Conservation (phyloP, 2,797 vertebrate species). For the Nyctalus aviator region DNA sequence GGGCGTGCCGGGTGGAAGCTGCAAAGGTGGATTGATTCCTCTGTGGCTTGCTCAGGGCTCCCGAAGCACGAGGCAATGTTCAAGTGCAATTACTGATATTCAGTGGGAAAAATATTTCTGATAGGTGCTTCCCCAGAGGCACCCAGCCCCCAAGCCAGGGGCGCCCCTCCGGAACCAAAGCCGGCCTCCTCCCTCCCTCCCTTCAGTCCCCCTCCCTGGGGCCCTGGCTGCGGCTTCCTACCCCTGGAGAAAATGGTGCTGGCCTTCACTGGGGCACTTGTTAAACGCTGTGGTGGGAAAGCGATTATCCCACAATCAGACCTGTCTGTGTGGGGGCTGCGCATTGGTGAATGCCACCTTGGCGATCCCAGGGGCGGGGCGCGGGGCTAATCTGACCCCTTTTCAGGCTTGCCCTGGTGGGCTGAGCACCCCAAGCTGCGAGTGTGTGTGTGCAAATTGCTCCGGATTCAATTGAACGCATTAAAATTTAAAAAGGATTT, state of each 20-base stretch:
- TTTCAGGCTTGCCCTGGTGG: slow-evolving; percentile 90
- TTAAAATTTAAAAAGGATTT: slow-evolving; percentile 88
- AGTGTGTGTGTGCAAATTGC: slow-evolving; percentile 86
- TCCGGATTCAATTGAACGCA: slow-evolving; percentile 87
- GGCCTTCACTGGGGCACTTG: slow-evolving; percentile 91
- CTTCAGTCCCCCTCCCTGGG: neutral
- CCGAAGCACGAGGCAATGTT: slow-evolving; percentile 85
- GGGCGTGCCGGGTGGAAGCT: slow-evolving; percentile 88
- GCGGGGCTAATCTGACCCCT: slow-evolving; percentile 91
- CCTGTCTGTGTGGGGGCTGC: slow-evolving; percentile 88
- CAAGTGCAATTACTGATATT: slow-evolving; percentile 90
- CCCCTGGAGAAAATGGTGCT: slow-evolving; percentile 89
- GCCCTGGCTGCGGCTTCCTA: slow-evolving; percentile 42
- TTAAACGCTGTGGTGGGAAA: slow-evolving; percentile 91
- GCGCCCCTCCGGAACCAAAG: neutral
- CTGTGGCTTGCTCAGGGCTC: slow-evolving; percentile 88
- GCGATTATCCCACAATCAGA: slow-evolving; percentile 94
- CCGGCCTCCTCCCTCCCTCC: slow-evolving; percentile 71
- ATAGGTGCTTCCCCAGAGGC: slow-evolving; percentile 67
- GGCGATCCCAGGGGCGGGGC: slow-evolving; percentile 88
- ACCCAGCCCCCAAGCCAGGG: no score
- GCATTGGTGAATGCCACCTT: slow-evolving; percentile 93
- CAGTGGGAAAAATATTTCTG: slow-evolving; percentile 87
- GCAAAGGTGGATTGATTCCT: slow-evolving; percentile 91
- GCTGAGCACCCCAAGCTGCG: slow-evolving; percentile 88